Base-by-base conservation (phyloP, 2,888 invertebrate genomes). In the Tryphoninae sp. region DNA sequence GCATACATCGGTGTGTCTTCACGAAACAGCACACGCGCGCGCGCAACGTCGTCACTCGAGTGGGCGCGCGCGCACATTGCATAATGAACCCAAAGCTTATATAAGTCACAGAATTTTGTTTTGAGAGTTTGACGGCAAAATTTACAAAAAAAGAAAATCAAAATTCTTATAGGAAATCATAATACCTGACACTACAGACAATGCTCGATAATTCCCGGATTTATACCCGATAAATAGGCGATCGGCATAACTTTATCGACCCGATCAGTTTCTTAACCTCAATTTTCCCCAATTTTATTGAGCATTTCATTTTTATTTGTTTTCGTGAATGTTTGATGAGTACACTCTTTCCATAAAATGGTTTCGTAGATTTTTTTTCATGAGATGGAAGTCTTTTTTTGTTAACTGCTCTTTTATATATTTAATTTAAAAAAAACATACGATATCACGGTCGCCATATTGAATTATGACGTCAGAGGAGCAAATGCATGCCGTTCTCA, bases 31-130 rank as follows among this genome's bases (percentile, higher is more conserved):
- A 79, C 79, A 62, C 55, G 73, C 74, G 74, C 55, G 77, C 33
- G 33, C 33, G 6, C 33, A 6, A 33, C 4, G 62, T 72, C 77
- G 72, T 61, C 59, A 67, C 64, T 42, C 58, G 55, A 55, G 75
- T 9, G 75, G 42, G 33, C 53, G 69, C 82, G 78, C 79, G 69
- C 79, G 79, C 79, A 67, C 79, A 80, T 82, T 84, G 85, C 84
- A 84, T 84, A 84, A 84, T 83, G 80, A 71, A 22, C 42, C 79
- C 76, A 80, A 77, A 82, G 67, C 86, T 90, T 90, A 90, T 81
- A 88, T 89, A 90, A 89, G 86, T 82, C 61, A 76, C 76, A 51
- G 61, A 81, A 73, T 33, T 40, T 51, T 9, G 53, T 40, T 69
- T 68, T 55, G 9, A 53, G 62, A 55, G 49, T 67, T 76, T 53